A percentile compares a stretch with the other conserved stretches of the same genome.
phyloP scores from a whole-genome alignment of 2,113 vertebrate genomes.

The Platichthys flesus region DNA sequence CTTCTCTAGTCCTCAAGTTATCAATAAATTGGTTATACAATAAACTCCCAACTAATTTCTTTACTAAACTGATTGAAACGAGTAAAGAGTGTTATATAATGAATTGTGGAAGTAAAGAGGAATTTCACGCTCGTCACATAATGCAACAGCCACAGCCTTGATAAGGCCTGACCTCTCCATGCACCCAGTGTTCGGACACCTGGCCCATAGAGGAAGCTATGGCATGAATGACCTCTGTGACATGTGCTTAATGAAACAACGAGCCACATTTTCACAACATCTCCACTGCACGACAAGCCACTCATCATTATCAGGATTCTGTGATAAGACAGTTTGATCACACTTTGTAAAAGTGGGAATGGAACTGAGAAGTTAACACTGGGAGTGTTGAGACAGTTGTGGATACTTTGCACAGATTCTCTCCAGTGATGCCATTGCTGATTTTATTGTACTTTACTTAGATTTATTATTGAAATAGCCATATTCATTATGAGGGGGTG shows the following conservation, averaged over 20 bases:
- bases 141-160: background rate
- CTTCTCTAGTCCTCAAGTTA: too few species aligned
- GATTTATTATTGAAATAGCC: too few species aligned
- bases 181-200: slow-evolving; percentile 65
- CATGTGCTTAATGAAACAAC: slow-evolving; percentile 64
- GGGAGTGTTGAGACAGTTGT: background rate
- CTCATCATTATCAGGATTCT: slow-evolving; percentile 25
- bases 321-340: background rate
- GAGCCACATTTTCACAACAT: background rate
- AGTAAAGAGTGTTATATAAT: background rate
- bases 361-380: background rate
- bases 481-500: too few species aligned
- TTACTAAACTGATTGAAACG: too few species aligned
- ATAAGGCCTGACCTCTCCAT: slow-evolving; percentile 52
- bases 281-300: slow-evolving; percentile 31
- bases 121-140: slow-evolving; percentile 4
- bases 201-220: slow-evolving; percentile 55
- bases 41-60: too few species aligned
- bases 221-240: slow-evolving; percentile 52
- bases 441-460: too few species aligned
- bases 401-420: too few species aligned
- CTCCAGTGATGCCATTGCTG: too few species aligned
- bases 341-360: background rate
- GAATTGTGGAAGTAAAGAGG: background rate
- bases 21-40: too few species aligned